These are phyloP conservation scores for Sarcophilus harrisii DNA, from an alignment of 2,797 vertebrate genomes.

Conservation along the genomic window DNA sequence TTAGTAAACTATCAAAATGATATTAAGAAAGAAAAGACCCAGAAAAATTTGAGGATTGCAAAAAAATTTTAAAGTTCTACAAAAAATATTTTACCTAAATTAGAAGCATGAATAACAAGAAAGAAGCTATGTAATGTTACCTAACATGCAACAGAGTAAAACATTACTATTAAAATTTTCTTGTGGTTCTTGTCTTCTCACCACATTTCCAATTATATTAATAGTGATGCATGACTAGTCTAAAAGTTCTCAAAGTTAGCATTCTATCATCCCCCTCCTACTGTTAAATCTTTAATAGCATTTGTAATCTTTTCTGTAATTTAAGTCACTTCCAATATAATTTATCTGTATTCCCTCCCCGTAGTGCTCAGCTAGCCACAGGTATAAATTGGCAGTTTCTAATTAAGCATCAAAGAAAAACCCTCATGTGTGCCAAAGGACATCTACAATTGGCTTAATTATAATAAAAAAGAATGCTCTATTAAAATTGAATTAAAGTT, in stretches of 20 bases:
- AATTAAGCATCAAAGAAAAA: conserved; percentile 74
- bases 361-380: conserved; percentile 67
- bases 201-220: conserved; percentile 46
- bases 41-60: neutral
- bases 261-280: conserved; percentile 45
- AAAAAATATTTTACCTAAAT: neutral
- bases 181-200: conserved; percentile 2
- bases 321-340: conserved; percentile 61
- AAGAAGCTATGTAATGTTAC: neutral
- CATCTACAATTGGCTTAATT: conserved; percentile 72
- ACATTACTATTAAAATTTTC: neutral
- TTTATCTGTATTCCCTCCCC: conserved; percentile 70
- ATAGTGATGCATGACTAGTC: conserved; percentile 37
- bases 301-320: conserved; percentile 77
- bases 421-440: conserved; percentile 54
- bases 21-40: neutral
- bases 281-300: conserved; percentile 77
- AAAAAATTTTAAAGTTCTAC: neutral
- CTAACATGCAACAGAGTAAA: neutral
- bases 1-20: neutral
- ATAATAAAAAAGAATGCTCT: conserved; percentile 63
- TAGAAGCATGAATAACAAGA: neutral
- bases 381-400: conserved; percentile 58
- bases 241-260: conserved; percentile 54
- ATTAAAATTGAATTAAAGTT: conserved; percentile 76